These are phyloP conservation scores for Patagioenas fasciata DNA, from an alignment of 2,113 vertebrate species.

Conservation along the genomic window DNA sequence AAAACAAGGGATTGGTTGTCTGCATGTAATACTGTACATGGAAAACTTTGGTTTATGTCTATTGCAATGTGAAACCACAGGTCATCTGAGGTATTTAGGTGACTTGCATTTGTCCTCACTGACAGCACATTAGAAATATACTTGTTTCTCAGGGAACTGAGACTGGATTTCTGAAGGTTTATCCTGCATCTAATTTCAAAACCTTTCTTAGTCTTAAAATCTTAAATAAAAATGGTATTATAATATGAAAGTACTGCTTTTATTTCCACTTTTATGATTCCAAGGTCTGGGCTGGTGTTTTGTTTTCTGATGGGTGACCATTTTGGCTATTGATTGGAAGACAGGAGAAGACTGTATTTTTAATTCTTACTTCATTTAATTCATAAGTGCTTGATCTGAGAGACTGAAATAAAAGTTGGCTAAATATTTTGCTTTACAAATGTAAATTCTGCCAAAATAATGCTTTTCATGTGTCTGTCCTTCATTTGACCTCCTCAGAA, in stretches of 20 bases:
- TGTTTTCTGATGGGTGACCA: neutral
- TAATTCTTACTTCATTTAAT: neutral
- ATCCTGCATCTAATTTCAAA: neutral
- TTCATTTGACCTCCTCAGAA: conserved; percentile 21
- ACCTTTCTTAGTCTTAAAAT: neutral
- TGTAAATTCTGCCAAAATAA: neutral
- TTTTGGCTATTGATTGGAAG: neutral
- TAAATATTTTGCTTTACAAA: conserved; percentile 11
- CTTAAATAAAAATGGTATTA: neutral
- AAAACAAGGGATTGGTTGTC: neutral
- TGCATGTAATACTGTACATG: neutral
- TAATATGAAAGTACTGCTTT: neutral
- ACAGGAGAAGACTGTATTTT: neutral
- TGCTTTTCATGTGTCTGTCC: neutral
- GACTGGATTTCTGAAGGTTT: neutral
- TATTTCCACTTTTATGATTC: neutral
- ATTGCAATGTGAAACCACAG: neutral
- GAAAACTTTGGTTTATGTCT: neutral
- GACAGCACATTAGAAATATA: neutral
- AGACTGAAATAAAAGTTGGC: neutral
- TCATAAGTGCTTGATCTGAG: neutral
- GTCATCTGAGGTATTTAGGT: neutral
- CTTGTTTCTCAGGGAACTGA: neutral
- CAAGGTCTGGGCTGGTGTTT: neutral
- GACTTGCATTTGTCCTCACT: neutral